Evolutionary conservation across 2,797 vertebrate genomes (phyloP).

Genomic region (Sternotherus odoratus): DNA sequence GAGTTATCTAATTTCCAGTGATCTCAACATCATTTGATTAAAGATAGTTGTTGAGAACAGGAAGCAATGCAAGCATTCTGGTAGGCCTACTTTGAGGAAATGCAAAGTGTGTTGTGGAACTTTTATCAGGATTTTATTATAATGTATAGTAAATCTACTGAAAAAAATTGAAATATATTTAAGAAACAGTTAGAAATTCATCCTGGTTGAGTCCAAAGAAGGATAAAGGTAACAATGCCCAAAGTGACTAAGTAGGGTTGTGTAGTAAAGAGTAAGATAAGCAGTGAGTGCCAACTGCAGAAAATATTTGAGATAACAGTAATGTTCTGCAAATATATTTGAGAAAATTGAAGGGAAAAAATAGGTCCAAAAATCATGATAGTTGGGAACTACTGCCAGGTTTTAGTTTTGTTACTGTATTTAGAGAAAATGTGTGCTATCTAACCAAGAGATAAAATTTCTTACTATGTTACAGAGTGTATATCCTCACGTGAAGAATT

Average conservation of each 20-base stretch:
- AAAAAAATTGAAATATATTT: slow-evolving; percentile 74
- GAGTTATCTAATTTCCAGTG: slow-evolving; percentile 48
- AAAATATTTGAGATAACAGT: slow-evolving; percentile 1
- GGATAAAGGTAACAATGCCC: slow-evolving; percentile 74
- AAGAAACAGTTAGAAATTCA: slow-evolving; percentile 75
- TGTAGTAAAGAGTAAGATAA: slow-evolving; percentile 60
- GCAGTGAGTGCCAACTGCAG: slow-evolving; percentile 26
- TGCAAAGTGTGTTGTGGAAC: slow-evolving; percentile 47
- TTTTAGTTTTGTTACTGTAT: slow-evolving; percentile 34
- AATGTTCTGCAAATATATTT: slow-evolving; percentile 25
- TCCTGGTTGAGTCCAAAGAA: slow-evolving; percentile 72
- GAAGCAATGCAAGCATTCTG: slow-evolving; percentile 5
- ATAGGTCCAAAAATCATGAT: slow-evolving; percentile 11
- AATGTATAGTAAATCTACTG: slow-evolving; percentile 69
- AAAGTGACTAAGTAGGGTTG: slow-evolving; percentile 65
- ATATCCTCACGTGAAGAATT: slow-evolving; percentile 41
- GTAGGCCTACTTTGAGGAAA: slow-evolving; percentile 59
- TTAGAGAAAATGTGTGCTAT: slow-evolving; percentile 47
- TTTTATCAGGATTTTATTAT: slow-evolving; percentile 73
- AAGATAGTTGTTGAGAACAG: slow-evolving; percentile 64
- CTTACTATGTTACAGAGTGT: background rate
- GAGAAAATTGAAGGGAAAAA: slow-evolving; percentile 28
- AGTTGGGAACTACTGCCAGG: background rate
- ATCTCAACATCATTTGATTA: slow-evolving; percentile 45
- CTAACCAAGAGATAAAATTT: slow-evolving; percentile 37